Evolutionary conservation across 2,113 vertebrate species (phyloP).

Genomic region (Noctilio leporinus): DNA sequence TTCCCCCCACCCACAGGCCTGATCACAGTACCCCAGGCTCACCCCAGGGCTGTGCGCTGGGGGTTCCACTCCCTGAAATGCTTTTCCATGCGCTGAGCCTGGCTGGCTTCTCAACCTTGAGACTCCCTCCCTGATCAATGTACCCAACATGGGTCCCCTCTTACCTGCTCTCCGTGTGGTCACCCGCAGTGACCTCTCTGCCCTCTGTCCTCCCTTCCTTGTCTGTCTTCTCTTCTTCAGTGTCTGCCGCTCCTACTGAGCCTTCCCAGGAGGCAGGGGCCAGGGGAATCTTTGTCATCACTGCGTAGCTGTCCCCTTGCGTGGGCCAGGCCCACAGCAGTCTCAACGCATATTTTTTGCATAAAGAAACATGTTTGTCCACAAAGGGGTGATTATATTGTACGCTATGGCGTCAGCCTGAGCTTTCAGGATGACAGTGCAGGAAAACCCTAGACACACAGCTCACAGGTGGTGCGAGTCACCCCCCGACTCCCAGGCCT

Average conservation of each 20-base stretch:
- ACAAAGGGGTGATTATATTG: neutral
- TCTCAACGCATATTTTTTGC: neutral
- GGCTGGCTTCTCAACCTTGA: neutral
- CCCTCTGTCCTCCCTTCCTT: neutral
- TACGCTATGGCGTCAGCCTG: neutral
- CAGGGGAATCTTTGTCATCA: neutral
- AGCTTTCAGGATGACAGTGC: neutral
- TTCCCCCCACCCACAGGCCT: rapidly evolving
- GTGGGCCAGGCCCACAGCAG: too few relatives aligned
- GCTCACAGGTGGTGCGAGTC: neutral
- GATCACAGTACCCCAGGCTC: too few relatives aligned
- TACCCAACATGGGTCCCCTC: neutral
- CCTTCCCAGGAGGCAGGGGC: neutral
- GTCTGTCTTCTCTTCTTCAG: neutral
- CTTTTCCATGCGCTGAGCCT: rapidly evolving
- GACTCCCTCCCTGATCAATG: neutral
- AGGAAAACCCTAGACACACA: neutral
- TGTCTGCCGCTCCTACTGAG: neutral
- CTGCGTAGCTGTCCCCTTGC: too few relatives aligned
- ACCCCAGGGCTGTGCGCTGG: rapidly evolving
- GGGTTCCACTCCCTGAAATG: neutral
- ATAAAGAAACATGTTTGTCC: neutral
- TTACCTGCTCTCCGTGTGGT: too few relatives aligned
- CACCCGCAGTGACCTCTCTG: neutral
- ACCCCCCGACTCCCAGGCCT: neutral